These are phyloP conservation scores for Drosophila melanosoma DNA, from an alignment of 2,888 invertebrate genomes.

Conservation along the genomic window DNA sequence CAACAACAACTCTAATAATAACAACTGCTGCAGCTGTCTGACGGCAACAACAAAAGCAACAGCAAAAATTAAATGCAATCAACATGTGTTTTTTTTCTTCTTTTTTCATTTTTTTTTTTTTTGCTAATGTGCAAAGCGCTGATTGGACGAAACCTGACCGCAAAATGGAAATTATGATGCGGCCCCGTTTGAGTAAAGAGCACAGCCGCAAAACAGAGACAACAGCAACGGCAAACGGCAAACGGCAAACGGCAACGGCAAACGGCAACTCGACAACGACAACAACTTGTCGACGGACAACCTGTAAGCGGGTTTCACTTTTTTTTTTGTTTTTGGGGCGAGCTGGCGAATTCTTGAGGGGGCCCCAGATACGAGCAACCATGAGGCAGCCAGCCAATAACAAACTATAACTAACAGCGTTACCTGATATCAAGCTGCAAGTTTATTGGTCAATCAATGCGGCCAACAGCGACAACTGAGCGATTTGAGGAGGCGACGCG, in stretches of 20 bases:
- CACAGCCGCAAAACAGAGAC: constrained; percentile 59
- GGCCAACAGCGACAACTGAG: constrained; percentile 41
- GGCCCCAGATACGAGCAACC: constrained; percentile 38
- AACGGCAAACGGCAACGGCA: constrained; percentile 10
- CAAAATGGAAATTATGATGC: constrained; percentile 81
- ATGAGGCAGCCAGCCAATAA: constrained; percentile 63
- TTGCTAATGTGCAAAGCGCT: constrained; percentile 81
- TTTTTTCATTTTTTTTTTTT: constrained; percentile 45
- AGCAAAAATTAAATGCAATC: constrained; percentile 68
- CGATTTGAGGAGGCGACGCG: constrained; percentile 46
- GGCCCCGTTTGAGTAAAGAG: constrained; percentile 79
- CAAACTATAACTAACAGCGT: constrained; percentile 79
- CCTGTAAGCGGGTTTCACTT: constrained; percentile 71
- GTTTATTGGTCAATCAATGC: constrained; percentile 83
- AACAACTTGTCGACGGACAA: constrained; percentile 58
- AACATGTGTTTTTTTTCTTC: constrained; percentile 64
- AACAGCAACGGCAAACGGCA: constrained; percentile 31
- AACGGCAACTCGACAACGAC: constrained; percentile 36
- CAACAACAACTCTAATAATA: constrained; percentile 36
- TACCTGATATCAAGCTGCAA: constrained; percentile 82
- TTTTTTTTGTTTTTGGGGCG: constrained; percentile 53
- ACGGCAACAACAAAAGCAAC: constrained; percentile 73
- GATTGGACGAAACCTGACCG: constrained; percentile 82
- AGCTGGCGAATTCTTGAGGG: constrained; percentile 47
- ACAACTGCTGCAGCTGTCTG: constrained; percentile 47